phyloP scores from a whole-genome alignment of 2,797 vertebrate species.

The Coluber constrictor region DNA sequence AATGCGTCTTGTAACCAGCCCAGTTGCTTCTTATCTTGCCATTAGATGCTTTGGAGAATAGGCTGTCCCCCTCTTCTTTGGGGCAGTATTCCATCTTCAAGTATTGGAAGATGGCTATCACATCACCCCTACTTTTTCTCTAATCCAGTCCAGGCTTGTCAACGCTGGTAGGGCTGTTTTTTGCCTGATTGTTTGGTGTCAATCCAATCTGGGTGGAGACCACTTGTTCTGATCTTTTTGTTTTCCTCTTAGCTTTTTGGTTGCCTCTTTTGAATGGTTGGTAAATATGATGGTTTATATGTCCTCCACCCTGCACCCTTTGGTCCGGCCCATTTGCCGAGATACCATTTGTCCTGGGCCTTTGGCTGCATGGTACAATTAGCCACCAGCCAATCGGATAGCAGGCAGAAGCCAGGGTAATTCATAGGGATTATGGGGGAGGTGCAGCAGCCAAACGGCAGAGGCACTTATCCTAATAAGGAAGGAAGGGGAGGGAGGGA shows the following conservation, averaged over 20 bases:
- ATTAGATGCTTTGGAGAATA: too few species aligned
- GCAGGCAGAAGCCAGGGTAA: too few species aligned
- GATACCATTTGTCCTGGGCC: too few species aligned
- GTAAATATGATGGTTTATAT: background rate
- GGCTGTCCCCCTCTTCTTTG: too few species aligned
- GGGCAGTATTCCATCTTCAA: background rate
- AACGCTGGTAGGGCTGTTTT: background rate
- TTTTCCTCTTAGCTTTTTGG: background rate
- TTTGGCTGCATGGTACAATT: too few species aligned
- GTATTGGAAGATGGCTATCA: background rate
- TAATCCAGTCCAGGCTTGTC: background rate
- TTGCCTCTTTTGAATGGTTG: background rate
- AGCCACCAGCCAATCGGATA: too few species aligned
- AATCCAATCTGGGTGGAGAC: background rate
- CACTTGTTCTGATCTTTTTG: background rate
- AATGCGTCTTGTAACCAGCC: background rate
- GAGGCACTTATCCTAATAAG: too few species aligned
- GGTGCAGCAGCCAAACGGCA: too few species aligned
- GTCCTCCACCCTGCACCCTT: background rate
- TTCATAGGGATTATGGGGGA: too few species aligned
- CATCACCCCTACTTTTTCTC: background rate
- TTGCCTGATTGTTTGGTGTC: background rate
- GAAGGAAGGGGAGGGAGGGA: too few species aligned
- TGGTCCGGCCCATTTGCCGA: rapidly evolving
- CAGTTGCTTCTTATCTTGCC: background rate